Evolutionary conservation across 1,140 invertebrate genomes (phyloP).

Genomic region (Zaprionus capensis): DNA sequence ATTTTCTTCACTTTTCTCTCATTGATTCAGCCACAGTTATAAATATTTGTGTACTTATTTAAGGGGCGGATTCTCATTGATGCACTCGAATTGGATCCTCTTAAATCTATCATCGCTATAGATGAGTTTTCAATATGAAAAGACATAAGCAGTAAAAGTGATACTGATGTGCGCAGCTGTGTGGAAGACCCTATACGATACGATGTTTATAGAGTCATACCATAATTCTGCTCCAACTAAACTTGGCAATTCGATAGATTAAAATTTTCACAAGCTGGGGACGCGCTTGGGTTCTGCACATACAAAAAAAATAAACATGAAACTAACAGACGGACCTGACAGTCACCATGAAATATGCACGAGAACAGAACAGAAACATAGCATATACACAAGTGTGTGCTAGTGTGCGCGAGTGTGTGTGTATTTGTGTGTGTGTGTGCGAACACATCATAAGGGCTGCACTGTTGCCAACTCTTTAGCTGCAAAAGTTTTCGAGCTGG

Average conservation of each 20-base stretch:
- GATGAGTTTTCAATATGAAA: neutral
- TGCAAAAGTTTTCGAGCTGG: constrained; percentile 39
- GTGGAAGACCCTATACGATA: neutral
- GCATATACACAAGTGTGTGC: constrained; percentile 3
- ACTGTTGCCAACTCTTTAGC: constrained; percentile 63
- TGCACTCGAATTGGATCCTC: too few species aligned
- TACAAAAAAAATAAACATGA: constrained; percentile 43
- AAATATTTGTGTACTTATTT: too few species aligned
- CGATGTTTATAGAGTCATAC: neutral
- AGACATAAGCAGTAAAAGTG: too few species aligned
- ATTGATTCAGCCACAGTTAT: too few species aligned
- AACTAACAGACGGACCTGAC: constrained; percentile 75
- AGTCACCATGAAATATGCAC: constrained; percentile 71
- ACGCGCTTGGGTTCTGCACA: constrained; percentile 21
- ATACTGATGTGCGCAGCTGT: too few species aligned
- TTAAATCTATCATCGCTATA: too few species aligned
- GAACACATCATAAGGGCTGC: constrained; percentile 29
- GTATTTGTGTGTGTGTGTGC: constrained; percentile 11
- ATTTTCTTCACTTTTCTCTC: too few species aligned
- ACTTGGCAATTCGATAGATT: constrained; percentile 8
- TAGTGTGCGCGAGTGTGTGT: constrained; percentile 30
- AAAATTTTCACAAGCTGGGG: constrained; percentile 6
- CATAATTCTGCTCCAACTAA: neutral
- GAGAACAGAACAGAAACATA: constrained; percentile 17
- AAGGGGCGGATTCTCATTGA: too few species aligned